These are phyloP conservation scores for Atractosteus spatula DNA, from an alignment of 2,113 vertebrate genomes.

Conservation along the genomic window DNA sequence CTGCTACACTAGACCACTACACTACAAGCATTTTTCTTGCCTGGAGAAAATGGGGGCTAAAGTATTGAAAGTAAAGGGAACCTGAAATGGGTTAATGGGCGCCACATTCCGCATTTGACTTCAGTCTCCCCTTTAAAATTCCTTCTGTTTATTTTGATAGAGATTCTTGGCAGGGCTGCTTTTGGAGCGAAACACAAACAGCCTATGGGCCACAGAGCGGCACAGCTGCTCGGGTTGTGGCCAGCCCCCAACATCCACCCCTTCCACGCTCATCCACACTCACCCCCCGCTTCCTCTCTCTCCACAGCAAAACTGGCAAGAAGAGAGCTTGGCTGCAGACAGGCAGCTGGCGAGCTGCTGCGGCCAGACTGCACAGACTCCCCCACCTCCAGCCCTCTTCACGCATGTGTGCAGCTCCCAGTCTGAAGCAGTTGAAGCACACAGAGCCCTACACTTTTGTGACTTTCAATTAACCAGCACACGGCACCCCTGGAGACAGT, in stretches of 20 bases:
- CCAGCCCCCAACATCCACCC: background rate
- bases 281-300: background rate
- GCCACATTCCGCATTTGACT: slow-evolving; percentile 10
- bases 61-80: background rate
- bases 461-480: slow-evolving; percentile 15
- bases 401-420: background rate
- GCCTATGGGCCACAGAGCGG: background rate
- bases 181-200: background rate
- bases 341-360: slow-evolving; percentile 8
- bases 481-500: background rate
- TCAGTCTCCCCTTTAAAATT: slow-evolving; percentile 17
- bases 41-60: background rate
- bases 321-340: background rate
- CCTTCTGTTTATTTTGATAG: slow-evolving; percentile 22
- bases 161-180: slow-evolving; percentile 24
- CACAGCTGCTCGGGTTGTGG: slow-evolving; percentile 11
- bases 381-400: background rate
- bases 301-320: background rate
- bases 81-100: slow-evolving; percentile 11
- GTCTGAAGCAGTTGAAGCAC: background rate
- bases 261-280: background rate
- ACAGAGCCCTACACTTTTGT: background rate
- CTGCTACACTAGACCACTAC: too few species aligned
- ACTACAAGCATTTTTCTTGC: background rate
- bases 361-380: background rate